Base-by-base conservation (phyloP, 2,797 vertebrate genomes). In the Sebastolobus altivelis region DNA sequence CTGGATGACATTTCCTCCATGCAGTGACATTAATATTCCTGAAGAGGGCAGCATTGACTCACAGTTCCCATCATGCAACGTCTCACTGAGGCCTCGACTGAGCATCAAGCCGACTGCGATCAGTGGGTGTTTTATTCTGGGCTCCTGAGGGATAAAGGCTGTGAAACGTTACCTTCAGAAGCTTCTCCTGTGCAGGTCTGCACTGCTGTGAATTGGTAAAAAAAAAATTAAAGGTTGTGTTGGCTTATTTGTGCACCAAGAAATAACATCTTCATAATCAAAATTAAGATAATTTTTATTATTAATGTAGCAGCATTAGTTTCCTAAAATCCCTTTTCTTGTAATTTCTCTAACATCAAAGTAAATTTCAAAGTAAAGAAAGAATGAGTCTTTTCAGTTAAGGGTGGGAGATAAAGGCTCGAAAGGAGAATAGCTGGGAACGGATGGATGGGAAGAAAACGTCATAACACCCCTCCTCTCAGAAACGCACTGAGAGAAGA, bases 21-120 rank as follows among this genome's bases (percentile, higher is more conserved):
- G 46, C 75, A 84, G 79, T 86, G 13, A 49, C n/a, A 4, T 2
- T 2, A 1, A 20, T 62, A 1, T 49, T 90, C 92, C 96, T 90
- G 49, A 77, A 93, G 95, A 92, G 93, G 94, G 95, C 91, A 95
- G 92, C 91, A 92, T 94, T 93, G 86, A 49, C 81, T 90, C 88
- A 90, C 80, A 75, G 31, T 91, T 89, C 58, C 79, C 49, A 31
- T 62, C 25, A 20, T 37, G 71, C 72, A 67, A 20, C 38, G 1
- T 40, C 18, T 81, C 43, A 33, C 13, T 8, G 29, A 77, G 80
- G 82, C 79, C 80, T 77, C 61, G 3, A 18, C 27, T 31, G 40
- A 54, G 56, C 66, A 68, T 55, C 72, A 33, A 16, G 31, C 13
- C 0, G 14, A 55, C 52, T n/a, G 6, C 12, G 1, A 16, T 31